These are phyloP conservation scores for Opisthograptis luteolata DNA, from an alignment of 2,888 invertebrate species.

Conservation along the genomic window DNA sequence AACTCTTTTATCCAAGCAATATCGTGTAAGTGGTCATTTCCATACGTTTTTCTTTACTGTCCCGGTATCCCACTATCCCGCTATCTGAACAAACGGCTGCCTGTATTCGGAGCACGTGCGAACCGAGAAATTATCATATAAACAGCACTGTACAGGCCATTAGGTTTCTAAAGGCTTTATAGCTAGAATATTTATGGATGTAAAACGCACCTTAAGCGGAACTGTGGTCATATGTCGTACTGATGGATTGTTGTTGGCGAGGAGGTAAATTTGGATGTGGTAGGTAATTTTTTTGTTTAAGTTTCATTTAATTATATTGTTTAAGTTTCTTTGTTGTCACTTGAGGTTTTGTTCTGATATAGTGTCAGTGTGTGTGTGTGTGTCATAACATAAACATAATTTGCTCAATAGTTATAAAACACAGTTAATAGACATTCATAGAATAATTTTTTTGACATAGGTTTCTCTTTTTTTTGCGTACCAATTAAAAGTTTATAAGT, in stretches of 20 bases:
- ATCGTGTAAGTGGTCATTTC: constrained; percentile 29
- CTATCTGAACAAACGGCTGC: constrained; percentile 18
- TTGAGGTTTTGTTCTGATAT: no score
- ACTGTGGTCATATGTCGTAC: constrained; percentile 58
- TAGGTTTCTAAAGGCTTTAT: constrained; percentile 70
- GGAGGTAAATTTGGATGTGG: constrained; percentile 40
- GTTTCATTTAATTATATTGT: not conserved
- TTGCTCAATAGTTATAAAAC: no score
- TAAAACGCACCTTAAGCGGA: constrained; percentile 71
- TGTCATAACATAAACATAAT: no score
- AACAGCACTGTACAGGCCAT: constrained; percentile 66
- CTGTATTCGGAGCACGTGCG: constrained; percentile 48
- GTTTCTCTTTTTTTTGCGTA: no score
- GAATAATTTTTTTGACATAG: no score
- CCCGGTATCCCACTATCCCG: constrained; percentile 19
- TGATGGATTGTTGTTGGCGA: constrained; percentile 23
- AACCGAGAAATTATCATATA: constrained; percentile 68
- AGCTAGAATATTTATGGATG: constrained; percentile 72
- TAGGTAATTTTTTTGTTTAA: no score
- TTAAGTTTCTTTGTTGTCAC: no score
- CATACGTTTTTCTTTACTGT: constrained; percentile 26
- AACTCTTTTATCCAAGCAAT: constrained; percentile 26
- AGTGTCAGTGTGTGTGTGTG: no score
- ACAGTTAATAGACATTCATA: no score
- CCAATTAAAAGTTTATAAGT: no score